phyloP scores from a whole-genome alignment of 1,140 invertebrate species.

The Drosophila repletoides region DNA sequence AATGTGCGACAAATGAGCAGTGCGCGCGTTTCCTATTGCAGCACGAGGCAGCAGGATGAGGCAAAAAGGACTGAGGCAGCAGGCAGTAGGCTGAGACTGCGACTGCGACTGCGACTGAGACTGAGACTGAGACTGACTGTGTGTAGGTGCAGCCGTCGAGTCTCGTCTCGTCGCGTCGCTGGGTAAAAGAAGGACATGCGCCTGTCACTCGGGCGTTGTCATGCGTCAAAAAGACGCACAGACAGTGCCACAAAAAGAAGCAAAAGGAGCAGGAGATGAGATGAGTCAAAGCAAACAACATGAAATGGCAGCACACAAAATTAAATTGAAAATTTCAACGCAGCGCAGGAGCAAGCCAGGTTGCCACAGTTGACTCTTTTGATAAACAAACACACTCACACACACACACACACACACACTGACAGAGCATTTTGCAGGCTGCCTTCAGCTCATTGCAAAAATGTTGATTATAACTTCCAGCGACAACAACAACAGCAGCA shows the following conservation, averaged over 20 bases:
- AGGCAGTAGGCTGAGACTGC: constrained; percentile 2
- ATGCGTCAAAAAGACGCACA: constrained; percentile 64
- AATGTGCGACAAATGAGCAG: constrained; percentile 70
- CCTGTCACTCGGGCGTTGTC: constrained; percentile 70
- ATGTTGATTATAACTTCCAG: constrained; percentile 66
- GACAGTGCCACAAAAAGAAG: constrained; percentile 3
- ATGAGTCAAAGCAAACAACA: constrained; percentile 77
- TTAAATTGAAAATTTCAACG: constrained; percentile 80
- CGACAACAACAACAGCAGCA: constrained; percentile 31
- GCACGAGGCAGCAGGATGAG: constrained; percentile 21
- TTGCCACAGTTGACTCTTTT: constrained; percentile 77
- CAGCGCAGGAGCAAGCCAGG: constrained; percentile 64
- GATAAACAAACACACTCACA: constrained; percentile 68
- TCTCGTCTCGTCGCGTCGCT: neutral
- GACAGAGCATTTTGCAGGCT: constrained; percentile 35
- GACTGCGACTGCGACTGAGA: neutral
- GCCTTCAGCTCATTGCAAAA: constrained; percentile 57
- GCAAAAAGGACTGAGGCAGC: neutral
- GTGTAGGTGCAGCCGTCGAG: constrained; percentile 67
- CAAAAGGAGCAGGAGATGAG: constrained; percentile 24
- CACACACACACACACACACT: constrained; percentile 16
- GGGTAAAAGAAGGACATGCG: constrained; percentile 41
- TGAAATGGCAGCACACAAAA: constrained; percentile 68
- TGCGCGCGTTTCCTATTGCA: constrained; percentile 51
- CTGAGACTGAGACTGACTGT: constrained; percentile 10